phyloP scores from a whole-genome alignment of 2,888 invertebrate genomes.

The Thysanoteuthis rhombus region DNA sequence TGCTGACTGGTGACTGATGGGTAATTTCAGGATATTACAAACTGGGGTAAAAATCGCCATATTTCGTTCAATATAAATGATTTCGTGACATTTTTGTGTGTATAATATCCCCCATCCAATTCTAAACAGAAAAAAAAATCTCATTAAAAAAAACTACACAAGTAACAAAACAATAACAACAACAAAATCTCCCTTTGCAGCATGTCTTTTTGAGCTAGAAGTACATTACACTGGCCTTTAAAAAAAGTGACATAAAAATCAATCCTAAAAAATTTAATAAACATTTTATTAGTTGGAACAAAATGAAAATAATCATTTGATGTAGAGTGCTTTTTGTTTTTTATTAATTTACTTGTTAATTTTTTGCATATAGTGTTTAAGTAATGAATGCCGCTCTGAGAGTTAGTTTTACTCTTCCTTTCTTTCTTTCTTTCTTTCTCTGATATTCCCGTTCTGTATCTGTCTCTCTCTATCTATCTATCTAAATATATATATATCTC shows the following conservation, averaged over 20 bases:
- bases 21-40: background rate
- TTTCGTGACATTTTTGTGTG: background rate
- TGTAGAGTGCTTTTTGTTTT: background rate
- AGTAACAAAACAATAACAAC: too few species aligned
- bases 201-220: too few species aligned
- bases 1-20: background rate
- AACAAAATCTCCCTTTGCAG: too few species aligned
- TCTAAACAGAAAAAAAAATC: background rate
- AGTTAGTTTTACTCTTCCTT: background rate
- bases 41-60: background rate
- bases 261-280: background rate
- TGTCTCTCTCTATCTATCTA: too few species aligned
- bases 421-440: too few species aligned
- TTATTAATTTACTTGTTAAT: background rate
- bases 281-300: background rate
- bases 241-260: too few species aligned
- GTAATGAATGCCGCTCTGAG: background rate
- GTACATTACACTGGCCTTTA: too few species aligned
- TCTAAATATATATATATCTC: too few species aligned
- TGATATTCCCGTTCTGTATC: too few species aligned
- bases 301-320: background rate
- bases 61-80: background rate
- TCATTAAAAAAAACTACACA: background rate
- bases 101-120: background rate
- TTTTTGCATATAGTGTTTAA: background rate